Conservation (phyloP, 2,888 invertebrate species). For the Falcaria lacertinaria region DNA sequence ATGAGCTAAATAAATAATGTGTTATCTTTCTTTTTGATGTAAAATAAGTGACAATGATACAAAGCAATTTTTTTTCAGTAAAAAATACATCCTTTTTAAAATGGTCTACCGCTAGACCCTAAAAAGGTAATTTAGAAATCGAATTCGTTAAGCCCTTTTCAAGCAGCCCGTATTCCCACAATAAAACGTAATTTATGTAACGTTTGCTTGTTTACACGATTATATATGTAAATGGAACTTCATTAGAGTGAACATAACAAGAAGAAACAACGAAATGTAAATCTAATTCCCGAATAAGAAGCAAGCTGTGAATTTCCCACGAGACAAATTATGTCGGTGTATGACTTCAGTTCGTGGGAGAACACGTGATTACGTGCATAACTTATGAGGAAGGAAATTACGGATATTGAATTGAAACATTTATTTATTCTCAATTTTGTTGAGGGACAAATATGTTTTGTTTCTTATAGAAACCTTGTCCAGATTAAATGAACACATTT, state of each 20-base stretch:
- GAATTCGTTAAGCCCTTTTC: background rate
- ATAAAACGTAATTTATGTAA: background rate
- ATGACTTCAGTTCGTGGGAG: conserved; percentile 22
- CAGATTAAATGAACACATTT: too few species aligned
- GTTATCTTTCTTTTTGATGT: too few species aligned
- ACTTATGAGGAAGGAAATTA: conserved; percentile 16
- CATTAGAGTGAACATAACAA: conserved; percentile 10
- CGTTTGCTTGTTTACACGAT: background rate
- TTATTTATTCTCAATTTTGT: conserved; percentile 2
- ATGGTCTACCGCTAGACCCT: too few species aligned
- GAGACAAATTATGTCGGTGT: conserved; percentile 49
- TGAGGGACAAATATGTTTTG: too few species aligned
- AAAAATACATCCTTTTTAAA: too few species aligned
- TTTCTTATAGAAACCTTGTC: too few species aligned
- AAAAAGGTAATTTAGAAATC: too few species aligned
- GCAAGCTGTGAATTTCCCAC: conserved; percentile 46
- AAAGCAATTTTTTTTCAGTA: too few species aligned
- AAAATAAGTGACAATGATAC: too few species aligned
- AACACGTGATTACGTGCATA: conserved; percentile 20
- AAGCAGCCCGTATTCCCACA: background rate
- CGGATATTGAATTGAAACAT: conserved; percentile 17
- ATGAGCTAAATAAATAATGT: background rate
- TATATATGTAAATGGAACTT: conserved; percentile 1
- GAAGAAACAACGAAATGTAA: conserved; percentile 29
- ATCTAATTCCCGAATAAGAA: conserved; percentile 40